Evolutionary conservation across 2,797 vertebrate species (phyloP), one percentile per base, ranked within the genome.

Genomic region (Coregonus ussuriensis): DNA sequence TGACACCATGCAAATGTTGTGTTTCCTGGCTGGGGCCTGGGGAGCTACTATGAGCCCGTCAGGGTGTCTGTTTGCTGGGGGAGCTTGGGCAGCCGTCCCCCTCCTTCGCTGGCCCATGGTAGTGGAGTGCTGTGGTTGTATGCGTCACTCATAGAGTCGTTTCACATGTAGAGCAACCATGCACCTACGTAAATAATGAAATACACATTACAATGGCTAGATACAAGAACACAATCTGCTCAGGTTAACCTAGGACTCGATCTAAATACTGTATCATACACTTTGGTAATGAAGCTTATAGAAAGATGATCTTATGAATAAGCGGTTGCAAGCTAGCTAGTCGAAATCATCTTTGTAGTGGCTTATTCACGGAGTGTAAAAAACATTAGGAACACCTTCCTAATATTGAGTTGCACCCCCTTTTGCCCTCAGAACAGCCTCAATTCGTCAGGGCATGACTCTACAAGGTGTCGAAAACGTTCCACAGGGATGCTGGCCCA

Each of bases 1-100:
- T 4, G 97, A 99, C 83, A 99, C 97, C 98, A 99, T 99, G 91
- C 98, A 99, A 85, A 99, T 94, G 71, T 77, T 95, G 92, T 99
- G 96, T 79, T 91, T 91, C 75, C n/a, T 87, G 68, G 4, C 54
- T 25, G 73, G 35, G 29, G 74, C 52, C 14, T 70, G 56, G 52
- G 52, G 4, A 52, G 69, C 47, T 0, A 87, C 86, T 71, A 71
- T 51, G 73, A 73, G 71, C 70, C 11, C 53, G 71, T 75, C 81
- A 70, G 67, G 74, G 13, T 47, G 66, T 71, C 56, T 66, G 25
- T 72, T 79, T 59, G 81, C 69, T 11, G 79, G 75, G 6, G 80
- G 14, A 4, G 62, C 41, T 9, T 37, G 75, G 67, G n/a, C 53
- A 71, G 81, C 70, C 31, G 75, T 29, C 0, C 11, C 74, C 84